Evolutionary conservation across 2,888 invertebrate genomes (phyloP), one percentile per base, ranked within the genome.

Genomic region (Oligia strigilis): DNA sequence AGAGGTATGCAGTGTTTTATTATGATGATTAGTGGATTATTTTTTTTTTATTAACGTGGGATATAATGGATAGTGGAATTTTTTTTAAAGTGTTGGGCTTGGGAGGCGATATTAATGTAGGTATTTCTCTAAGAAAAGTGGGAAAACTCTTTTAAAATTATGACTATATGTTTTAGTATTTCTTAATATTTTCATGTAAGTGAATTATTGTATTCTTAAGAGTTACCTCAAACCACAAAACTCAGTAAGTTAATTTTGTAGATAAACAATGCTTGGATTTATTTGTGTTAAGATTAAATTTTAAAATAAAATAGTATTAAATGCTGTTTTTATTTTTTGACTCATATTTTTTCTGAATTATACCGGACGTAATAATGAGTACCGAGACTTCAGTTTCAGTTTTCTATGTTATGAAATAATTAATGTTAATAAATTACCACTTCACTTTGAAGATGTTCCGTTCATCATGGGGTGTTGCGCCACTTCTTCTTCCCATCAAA

Each of bases 1-100:
- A 76, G 72, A 89, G 87, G 90, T 90, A 87, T 75, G 88, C 60
- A 49, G 55, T 64, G 36, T 75, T 75, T 62, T 78, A 58, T 69
- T 70, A 69, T 29, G 9, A 60, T 40, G 8, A 73, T 70, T 60
- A 71, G 40, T 43, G 46, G 4, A 36, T 52, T 65, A 58, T 14
- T 29, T 66, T 58, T 80, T 29, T 66, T 76, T 58, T 49, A 69
- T 49, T 17, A 14, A 52, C 49, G 49, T 84, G 55, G 6, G 43
- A 70, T 19, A n/a, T 46, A 64, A n/a, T 55, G 43, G 36, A 19
- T 19, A 4, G 80, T 65, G 55, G 36, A 17, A 49, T 49, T 3
- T 43, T 46, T 46, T 8, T 58, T 1, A 6, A 4, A 40, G 40
- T 72, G 5, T n/a, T 36, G 5, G 4, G 14, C 3, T 36, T 36